A percentile compares a stretch with the other conserved stretches of the same genome.
These are phyloP conservation scores for Hylaeus anthracinus DNA, from an alignment of 1,140 invertebrate species.

Conservation along the genomic window DNA sequence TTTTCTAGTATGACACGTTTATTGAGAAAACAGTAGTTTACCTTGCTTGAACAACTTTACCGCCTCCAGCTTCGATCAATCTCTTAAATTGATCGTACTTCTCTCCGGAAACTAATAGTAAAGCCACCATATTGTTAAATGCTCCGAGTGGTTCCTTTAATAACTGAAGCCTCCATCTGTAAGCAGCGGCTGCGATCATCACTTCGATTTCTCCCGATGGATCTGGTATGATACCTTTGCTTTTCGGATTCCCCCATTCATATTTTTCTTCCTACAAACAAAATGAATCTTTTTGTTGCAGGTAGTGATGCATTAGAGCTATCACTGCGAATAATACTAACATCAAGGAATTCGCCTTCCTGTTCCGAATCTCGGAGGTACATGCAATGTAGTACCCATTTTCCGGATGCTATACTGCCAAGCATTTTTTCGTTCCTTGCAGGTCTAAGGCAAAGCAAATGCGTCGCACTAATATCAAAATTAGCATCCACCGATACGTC, in stretches of 20 bases:
- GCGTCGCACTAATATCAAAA: slow-evolving; percentile 87
- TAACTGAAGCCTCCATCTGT: slow-evolving; percentile 84
- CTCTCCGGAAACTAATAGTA: slow-evolving; percentile 85
- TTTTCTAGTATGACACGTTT: background rate
- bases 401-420: slow-evolving; percentile 90
- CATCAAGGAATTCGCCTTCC: slow-evolving; percentile 85
- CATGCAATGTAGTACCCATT: slow-evolving; percentile 91
- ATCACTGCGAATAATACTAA: slow-evolving; percentile 72
- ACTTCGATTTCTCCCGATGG: slow-evolving; percentile 78
- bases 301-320: too few relatives aligned
- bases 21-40: slow-evolving; percentile 57
- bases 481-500: slow-evolving; percentile 82
- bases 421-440: slow-evolving; percentile 93
- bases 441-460: slow-evolving; percentile 88
- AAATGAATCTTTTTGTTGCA: background rate
- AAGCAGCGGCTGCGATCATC: slow-evolving; percentile 82
- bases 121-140: slow-evolving; percentile 85
- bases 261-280: slow-evolving; percentile 86
- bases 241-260: slow-evolving; percentile 88
- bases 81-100: slow-evolving; percentile 85
- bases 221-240: slow-evolving; percentile 78
- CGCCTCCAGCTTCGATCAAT: slow-evolving; percentile 88
- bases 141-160: slow-evolving; percentile 80
- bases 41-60: slow-evolving; percentile 83
- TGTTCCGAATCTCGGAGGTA: slow-evolving; percentile 87